phyloP scores from a whole-genome alignment of 2,797 vertebrate species.

The Hylomyscus alleni region DNA sequence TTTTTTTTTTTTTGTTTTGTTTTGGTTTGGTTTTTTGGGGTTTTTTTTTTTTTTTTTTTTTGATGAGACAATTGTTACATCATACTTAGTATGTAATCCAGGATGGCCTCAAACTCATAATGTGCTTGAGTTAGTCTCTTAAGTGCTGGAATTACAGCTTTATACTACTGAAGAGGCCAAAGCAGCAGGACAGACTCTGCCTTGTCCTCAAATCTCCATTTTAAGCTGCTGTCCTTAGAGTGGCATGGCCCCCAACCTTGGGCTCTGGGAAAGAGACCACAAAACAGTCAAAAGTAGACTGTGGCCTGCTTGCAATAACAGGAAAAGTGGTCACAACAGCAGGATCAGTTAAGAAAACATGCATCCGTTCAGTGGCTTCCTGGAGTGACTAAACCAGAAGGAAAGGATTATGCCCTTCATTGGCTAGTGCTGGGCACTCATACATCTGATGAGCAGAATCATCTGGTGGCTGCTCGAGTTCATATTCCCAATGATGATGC shows the following conservation, averaged over 20 bases:
- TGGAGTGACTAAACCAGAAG: constrained; percentile 93
- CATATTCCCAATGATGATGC: constrained; percentile 97
- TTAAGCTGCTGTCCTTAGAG: not conserved
- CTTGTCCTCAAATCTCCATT: not conserved
- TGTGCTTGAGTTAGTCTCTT: not conserved
- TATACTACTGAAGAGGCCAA: not conserved
- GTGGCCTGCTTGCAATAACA: not conserved
- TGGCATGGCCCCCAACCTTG: not conserved
- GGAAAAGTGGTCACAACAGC: not conserved
- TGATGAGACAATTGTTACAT: not conserved
- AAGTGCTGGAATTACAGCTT: not conserved
- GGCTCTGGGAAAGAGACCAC: not conserved
- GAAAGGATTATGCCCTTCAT: constrained; percentile 95
- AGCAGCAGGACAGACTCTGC: not conserved
- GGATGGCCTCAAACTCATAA: not conserved
- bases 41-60: not conserved
- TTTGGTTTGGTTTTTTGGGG: not conserved
- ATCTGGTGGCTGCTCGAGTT: constrained; percentile 96
- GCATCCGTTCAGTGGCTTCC: constrained; percentile 94
- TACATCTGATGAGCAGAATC: constrained; percentile 97
- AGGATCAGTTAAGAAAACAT: not conserved
- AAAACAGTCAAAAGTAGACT: not conserved
- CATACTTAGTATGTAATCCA: not conserved
- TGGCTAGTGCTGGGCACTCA: constrained; percentile 96
- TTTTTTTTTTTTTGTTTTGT: too few relatives aligned